Base-by-base conservation (phyloP, 2,888 invertebrate genomes). In the Malthinus flaveolus region DNA sequence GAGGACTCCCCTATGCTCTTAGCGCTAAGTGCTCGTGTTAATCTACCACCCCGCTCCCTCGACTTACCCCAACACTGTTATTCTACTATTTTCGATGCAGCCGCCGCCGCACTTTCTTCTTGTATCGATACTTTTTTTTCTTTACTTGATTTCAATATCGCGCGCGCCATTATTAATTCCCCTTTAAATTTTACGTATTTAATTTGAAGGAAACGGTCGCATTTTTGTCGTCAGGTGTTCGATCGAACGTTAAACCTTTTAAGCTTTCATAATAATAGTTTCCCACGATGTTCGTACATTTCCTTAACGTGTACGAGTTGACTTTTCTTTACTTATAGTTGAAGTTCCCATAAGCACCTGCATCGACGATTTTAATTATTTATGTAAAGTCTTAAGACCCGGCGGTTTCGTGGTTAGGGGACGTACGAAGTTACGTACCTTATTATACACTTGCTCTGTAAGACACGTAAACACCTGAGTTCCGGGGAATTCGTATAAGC, bases 21-120 rank as follows among this genome's bases (percentile, higher is more conserved):
- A 75, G 72, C 71, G 72, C 74, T 75, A 75, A 75, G 75, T 73
- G 75, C 75, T 74, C 68, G 71, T 72, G 73, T 73, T 73, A 72
- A 73, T 73, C 73, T 71, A 67, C 68, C 67, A 67, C 71, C 71
- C 70, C 62, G 58, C 61, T 55, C 46, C 44, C 51, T 53, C 52
- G 58, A 63, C 56, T 64, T 66, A 75, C 75, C 71, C 73, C 73
- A 72, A 73, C 73, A 71, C 75, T 68, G 69, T 70, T 69, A 69
- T 68, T 69, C 65, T 67, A 67, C 66, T 66, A 67, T 68, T 67
- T 66, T 65, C 57, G 61, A 61, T 61, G 56, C 61, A 62, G 64
- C 65, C 66, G 60, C 53, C 64, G 54, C 48, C 39, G n/a, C n/a
- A n/a, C n/a, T 44, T 55, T 42, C 56, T 55, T 54, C 59, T 65